Percentiles rank a stretch among this genome's conserved stretches.
Conservation (phyloP, 2,113 vertebrate genomes). For the Neodontobutis hainanensis region DNA sequence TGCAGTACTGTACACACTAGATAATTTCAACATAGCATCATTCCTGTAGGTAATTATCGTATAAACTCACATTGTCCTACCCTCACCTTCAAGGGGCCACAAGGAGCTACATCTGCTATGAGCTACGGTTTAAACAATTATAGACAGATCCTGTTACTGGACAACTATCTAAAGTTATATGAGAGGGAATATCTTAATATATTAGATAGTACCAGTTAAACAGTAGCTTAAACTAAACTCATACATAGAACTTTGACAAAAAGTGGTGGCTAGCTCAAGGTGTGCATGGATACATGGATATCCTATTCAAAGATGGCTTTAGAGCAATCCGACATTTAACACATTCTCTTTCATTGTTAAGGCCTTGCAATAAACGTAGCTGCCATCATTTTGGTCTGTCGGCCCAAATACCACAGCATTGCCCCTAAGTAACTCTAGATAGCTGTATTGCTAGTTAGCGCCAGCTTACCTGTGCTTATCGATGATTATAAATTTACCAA, state of each 20-base stretch:
- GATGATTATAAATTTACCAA: neutral
- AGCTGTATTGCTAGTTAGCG: neutral
- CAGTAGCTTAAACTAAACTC: too few relatives aligned
- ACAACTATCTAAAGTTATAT: neutral
- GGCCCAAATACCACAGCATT: neutral
- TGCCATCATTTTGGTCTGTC: neutral
- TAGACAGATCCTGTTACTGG: neutral
- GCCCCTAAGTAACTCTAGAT: constrained; percentile 1
- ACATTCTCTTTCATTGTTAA: neutral
- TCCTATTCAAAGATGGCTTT: too few relatives aligned
- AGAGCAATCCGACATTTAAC: neutral
- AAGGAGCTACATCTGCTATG: neutral
- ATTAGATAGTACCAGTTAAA: too few relatives aligned
- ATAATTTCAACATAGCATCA: neutral
- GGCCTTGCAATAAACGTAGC: neutral
- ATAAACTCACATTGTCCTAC: neutral
- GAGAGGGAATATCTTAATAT: too few relatives aligned
- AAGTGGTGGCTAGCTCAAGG: too few relatives aligned
- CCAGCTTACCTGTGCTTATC: constrained; percentile 38
- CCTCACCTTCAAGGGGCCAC: neutral
- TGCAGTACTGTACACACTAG: neutral
- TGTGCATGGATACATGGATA: too few relatives aligned
- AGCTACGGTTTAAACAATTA: neutral
- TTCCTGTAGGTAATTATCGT: neutral
- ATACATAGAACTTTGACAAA: too few relatives aligned